phyloP scores from a whole-genome alignment of 2,888 invertebrate genomes.

The Cinara cedri region DNA sequence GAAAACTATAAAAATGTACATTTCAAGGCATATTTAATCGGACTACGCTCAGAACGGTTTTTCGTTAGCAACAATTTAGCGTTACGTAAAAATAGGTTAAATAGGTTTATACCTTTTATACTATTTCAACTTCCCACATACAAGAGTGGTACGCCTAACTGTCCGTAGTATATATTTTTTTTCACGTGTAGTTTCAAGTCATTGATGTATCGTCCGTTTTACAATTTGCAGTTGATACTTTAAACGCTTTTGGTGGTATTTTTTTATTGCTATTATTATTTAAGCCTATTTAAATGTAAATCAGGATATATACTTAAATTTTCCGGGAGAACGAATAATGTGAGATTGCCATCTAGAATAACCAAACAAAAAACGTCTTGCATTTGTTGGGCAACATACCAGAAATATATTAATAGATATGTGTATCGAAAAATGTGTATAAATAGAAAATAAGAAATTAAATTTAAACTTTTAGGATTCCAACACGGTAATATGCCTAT shows the following conservation, averaged over 20 bases:
- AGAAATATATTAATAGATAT: slow-evolving; percentile 10
- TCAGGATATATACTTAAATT: neutral
- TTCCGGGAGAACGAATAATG: neutral
- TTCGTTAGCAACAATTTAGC: too few relatives aligned
- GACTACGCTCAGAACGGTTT: too few relatives aligned
- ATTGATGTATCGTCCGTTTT: neutral
- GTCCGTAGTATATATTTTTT: too few relatives aligned
- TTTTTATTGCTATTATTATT: neutral
- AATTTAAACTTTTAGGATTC: neutral
- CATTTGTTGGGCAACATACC: neutral
- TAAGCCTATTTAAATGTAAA: neutral
- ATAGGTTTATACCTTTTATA: too few relatives aligned
- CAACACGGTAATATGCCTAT: neutral
- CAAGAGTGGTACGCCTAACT: too few relatives aligned
- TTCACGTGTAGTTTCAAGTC: neutral
- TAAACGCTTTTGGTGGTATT: neutral
- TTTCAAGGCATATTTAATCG: too few relatives aligned
- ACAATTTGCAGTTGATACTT: neutral
- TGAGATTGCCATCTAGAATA: neutral
- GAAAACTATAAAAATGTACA: too few relatives aligned
- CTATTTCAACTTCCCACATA: too few relatives aligned
- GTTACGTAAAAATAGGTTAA: too few relatives aligned
- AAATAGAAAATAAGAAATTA: neutral
- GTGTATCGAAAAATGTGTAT: neutral
- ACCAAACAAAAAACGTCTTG: neutral